Evolutionary conservation across 2,797 vertebrate genomes (phyloP).

Genomic region (Muscicapa comitata): DNA sequence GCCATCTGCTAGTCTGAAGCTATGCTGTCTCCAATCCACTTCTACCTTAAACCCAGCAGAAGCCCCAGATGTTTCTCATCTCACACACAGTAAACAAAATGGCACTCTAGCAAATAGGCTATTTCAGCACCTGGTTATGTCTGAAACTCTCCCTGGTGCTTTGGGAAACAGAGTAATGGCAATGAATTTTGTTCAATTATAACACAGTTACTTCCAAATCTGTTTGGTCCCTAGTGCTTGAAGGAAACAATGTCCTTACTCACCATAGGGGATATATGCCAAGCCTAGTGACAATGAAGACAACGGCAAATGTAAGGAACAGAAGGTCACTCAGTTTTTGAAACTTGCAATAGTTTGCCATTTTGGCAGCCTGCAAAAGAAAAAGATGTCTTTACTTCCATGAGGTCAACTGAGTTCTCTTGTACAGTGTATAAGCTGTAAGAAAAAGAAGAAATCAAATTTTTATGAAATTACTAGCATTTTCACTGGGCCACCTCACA

Average conservation of each 20-base stretch:
- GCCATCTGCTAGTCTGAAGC: background rate
- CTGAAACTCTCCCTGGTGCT: background rate
- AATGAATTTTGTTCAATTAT: background rate
- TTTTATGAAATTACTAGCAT: background rate
- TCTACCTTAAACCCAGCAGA: background rate
- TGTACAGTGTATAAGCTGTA: background rate
- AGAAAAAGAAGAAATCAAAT: background rate
- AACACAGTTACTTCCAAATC: background rate
- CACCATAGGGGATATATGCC: slow-evolving; percentile 94
- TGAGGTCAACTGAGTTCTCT: slow-evolving; percentile 19
- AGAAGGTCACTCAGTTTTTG: slow-evolving; percentile 95
- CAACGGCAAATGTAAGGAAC: slow-evolving; percentile 91
- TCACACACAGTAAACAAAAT: background rate
- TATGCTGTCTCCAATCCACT: background rate
- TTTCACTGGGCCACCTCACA: background rate
- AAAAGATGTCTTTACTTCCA: slow-evolving; percentile 56
- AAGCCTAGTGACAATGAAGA: slow-evolving; percentile 95
- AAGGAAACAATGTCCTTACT: slow-evolving; percentile 70
- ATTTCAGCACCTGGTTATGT: background rate
- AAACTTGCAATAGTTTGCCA: slow-evolving; percentile 98
- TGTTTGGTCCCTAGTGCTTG: background rate
- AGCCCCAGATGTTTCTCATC: background rate
- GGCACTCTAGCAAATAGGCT: background rate
- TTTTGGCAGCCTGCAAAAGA: slow-evolving; percentile 92
- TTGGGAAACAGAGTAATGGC: background rate